Conservation (phyloP, 1,140 invertebrate species). For the Atopsyche davidsoni region DNA sequence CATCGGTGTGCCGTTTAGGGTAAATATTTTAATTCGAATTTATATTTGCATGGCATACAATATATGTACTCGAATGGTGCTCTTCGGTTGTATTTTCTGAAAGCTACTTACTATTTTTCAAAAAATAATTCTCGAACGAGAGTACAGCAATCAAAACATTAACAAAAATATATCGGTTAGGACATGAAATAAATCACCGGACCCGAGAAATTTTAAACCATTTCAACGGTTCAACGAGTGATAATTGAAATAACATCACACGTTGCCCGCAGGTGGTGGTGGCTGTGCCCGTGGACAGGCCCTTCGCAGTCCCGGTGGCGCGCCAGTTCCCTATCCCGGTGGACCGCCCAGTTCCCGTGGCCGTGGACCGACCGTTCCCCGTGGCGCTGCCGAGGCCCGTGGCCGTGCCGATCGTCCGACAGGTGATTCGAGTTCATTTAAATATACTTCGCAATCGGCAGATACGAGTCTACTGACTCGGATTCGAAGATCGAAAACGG, state of each 20-base stretch:
- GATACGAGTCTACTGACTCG: no score
- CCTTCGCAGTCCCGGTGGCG: conserved; percentile 41
- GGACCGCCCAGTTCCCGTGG: conserved; percentile 40
- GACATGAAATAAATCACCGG: no score
- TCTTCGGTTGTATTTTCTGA: neutral
- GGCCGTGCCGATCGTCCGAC: conserved; percentile 39
- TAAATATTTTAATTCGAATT: conserved; percentile 26
- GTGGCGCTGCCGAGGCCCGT: conserved; percentile 43
- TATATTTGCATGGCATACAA: neutral
- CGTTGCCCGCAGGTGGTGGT: conserved; percentile 40
- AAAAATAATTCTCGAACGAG: neutral
- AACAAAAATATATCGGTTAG: no score
- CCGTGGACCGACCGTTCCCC: conserved; percentile 42
- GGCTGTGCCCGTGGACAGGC: conserved; percentile 42
- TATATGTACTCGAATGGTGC: neutral
- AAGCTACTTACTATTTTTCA: neutral
- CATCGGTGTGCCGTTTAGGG: conserved; percentile 39
- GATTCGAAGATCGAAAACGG: no score
- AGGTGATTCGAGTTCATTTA: conserved; percentile 32
- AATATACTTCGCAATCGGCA: no score
- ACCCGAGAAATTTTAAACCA: no score
- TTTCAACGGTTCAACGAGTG: neutral
- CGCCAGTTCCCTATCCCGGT: conserved; percentile 41
- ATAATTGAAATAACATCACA: neutral
- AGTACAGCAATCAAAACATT: no score